Evolutionary conservation across 2,888 invertebrate species (phyloP), one percentile per base, ranked within the genome.

Genomic region (Troides helena): DNA sequence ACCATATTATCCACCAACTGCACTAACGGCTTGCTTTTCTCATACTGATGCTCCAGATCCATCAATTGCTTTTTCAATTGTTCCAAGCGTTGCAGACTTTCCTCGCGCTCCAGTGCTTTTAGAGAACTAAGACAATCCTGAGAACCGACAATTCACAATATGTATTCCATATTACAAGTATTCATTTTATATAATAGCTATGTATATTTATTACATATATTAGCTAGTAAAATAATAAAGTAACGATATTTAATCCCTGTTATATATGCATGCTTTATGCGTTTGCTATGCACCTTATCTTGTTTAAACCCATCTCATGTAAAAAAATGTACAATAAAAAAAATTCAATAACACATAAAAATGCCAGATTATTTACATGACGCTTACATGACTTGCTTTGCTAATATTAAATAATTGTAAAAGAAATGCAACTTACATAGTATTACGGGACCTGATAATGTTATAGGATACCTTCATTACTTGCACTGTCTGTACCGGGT

Each of bases 1-100:
- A 98, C 98, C 98, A 98, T 98, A 82, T 98, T 98, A 85, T 98
- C 98, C 36, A 98, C 98, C 69, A 98, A 92, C 82, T 98, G 97
- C 18, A 98, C 97, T 74, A 98, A 89, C 0, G 98, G 98, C 83
- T 97, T 97, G 81, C 97, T 97, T 86, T 98, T 98, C 87, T 98
- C 98, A 85, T 97, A 97, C 92, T 97, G 97, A 81, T 97, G 96
- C 83, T 98, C 98, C 67, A 98, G 88, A 82, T 98, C 97, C 81
- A 97, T 94, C 70, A 97, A 90, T 85, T 97, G 97, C 78, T 95
- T 95, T 82, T 97, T 97, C 60, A 97, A 92, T 79, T 97, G 96
- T 81, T 97, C 97, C 73, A 97, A 88, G 74, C 96, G 95, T 84
- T 96, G 96, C 71, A 97, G 93, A 85, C 96, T 96, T 82, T 97